Evolutionary conservation across 1,140 invertebrate genomes (phyloP).

Genomic region (Bactericera cockerelli): DNA sequence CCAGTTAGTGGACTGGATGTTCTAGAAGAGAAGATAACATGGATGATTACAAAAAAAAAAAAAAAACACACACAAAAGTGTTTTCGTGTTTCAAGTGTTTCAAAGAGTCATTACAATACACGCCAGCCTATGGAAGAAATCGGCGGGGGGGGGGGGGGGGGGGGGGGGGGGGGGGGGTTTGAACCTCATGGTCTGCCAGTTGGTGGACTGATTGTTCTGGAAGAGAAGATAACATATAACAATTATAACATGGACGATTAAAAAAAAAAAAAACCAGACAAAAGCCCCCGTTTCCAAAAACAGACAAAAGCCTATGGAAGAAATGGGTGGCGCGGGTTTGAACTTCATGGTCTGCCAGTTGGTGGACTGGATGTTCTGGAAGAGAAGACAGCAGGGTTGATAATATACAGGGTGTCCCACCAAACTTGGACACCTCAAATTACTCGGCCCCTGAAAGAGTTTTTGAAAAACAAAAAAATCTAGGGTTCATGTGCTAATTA

Average conservation of each 20-base stretch:
- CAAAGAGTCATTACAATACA: slow-evolving; percentile 97
- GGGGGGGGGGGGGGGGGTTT: slow-evolving; percentile 98
- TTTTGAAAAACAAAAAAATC: no score
- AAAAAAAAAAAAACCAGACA: no score
- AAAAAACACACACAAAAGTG: no score
- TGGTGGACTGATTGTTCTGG: slow-evolving; percentile 99
- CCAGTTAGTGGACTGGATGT: slow-evolving; percentile 99
- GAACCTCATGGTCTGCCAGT: slow-evolving; percentile 99
- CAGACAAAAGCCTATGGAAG: slow-evolving; percentile 95
- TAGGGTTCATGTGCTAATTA: no score
- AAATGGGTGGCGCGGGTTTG: slow-evolving; percentile 90
- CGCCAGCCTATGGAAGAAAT: slow-evolving; percentile 95
- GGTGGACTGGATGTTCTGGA: slow-evolving; percentile 98
- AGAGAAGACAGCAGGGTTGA: no score
- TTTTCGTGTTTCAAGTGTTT: slow-evolving; percentile 99
- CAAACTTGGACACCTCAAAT: no score
- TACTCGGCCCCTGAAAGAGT: no score
- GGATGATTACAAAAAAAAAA: no score
- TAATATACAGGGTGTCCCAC: no score
- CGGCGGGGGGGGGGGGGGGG: no score
- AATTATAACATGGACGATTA: no score
- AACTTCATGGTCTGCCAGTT: slow-evolving; percentile 99
- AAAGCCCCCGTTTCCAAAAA: slow-evolving; percentile 99
- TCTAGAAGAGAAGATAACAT: slow-evolving; percentile 45
- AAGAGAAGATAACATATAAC: no score